Evolutionary conservation across 1,140 invertebrate species (phyloP).

Genomic region (Cheumatopsyche charites): DNA sequence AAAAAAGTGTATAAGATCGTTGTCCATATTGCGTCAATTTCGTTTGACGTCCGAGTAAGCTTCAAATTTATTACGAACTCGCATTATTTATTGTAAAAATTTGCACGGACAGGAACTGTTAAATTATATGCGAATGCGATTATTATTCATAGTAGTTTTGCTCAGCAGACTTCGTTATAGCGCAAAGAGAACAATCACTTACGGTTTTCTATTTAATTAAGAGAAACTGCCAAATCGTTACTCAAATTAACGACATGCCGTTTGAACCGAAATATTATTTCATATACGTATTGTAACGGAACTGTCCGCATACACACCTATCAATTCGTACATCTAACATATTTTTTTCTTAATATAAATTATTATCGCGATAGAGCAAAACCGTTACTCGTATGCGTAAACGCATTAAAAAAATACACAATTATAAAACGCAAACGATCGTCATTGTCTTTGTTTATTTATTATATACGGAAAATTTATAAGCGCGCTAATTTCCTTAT

Average conservation of each 20-base stretch:
- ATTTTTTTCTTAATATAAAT: neutral
- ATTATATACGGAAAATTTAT: constrained; percentile 2
- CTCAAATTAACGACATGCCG: constrained; percentile 22
- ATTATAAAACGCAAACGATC: no score
- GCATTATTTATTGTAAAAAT: no score
- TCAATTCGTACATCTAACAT: neutral
- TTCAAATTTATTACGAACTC: no score
- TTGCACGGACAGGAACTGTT: neutral
- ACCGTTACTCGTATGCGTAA: constrained; percentile 8
- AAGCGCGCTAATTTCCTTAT: neutral
- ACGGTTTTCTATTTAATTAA: constrained; percentile 24
- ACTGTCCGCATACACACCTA: neutral
- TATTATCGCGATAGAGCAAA: neutral
- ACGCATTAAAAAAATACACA: neutral
- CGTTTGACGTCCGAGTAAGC: no score
- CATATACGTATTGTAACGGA: neutral
- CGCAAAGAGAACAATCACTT: constrained; percentile 9
- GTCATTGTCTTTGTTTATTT: constrained; percentile 4
- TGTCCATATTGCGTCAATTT: no score
- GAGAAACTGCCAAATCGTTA: constrained; percentile 15
- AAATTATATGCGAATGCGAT: constrained; percentile 1
- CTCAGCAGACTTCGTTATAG: no score
- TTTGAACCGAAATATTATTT: constrained; percentile 8
- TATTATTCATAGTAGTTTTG: no score
- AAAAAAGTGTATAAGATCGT: no score